Base-by-base conservation (phyloP, 2,888 invertebrate species). In the Stomorhina lunata region DNA sequence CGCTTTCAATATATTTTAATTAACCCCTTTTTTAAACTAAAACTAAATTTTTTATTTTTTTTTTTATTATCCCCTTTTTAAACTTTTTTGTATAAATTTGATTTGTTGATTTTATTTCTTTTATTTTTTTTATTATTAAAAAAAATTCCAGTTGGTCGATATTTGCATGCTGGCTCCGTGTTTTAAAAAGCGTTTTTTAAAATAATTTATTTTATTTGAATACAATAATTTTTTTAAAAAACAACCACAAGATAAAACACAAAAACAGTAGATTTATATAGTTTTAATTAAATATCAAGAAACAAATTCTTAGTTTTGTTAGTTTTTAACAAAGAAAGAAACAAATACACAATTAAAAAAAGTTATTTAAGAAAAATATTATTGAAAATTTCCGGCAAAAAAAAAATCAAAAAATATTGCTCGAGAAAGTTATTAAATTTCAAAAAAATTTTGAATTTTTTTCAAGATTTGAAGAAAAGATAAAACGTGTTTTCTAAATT, bases 161-260 rank as follows among this genome's bases (percentile, higher is more conserved):
- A 89, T 91, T 91, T 91, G 91, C 91, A 91, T 91, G 91, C 91
- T 89, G 91, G 91, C 90, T 91, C 91, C 91, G 91, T 91, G 89
- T 91, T 91, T 91, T 91, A 89, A 90, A 92, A 55, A 73, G 45
- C n/a, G 27, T 43, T 63, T 53, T 87, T 87, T 88, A 84, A 81
- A 80, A 69, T 6, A 57, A 84, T 84, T 76, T 84, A 76, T 84
- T 84, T 85, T 80, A 77, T 84, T 65, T 66, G 32, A 48, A 59
- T 34, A 27, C 34, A 9, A 37, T 45, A 27, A 45, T 72, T 78
- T 81, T 86, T 79, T 87, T 88, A 17, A 66, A 69, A 72, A 29
- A 43, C 69, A 59, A 68, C 17, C 66, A 45, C 68, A 55, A 73
- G 71, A 34, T 27, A 76, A 50, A 57, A 48, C 43, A 80, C 61